Evolutionary conservation across 2,888 invertebrate genomes (phyloP).

Genomic region (Lysandra bellargus): DNA sequence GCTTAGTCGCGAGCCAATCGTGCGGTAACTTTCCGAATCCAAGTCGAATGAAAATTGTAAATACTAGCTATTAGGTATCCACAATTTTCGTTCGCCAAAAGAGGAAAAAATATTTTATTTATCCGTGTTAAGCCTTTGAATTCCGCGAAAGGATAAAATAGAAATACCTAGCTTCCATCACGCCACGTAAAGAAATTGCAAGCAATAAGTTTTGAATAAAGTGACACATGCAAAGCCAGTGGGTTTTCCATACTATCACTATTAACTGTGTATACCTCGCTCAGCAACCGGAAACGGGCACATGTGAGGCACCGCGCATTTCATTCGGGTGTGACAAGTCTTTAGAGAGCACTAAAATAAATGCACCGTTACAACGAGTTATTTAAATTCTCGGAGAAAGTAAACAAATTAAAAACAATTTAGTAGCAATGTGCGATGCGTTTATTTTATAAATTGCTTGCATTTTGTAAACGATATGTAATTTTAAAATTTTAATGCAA

Average conservation of each 20-base stretch:
- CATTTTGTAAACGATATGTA: conserved; percentile 1
- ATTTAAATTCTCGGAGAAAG: conserved; percentile 14
- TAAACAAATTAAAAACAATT: conserved; percentile 21
- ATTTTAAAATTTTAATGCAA: not conserved
- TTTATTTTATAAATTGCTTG: not conserved
- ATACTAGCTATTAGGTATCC: too few relatives aligned
- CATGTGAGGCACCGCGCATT: not conserved
- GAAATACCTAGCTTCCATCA: too few relatives aligned
- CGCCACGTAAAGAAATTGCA: not conserved
- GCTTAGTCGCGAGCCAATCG: too few relatives aligned
- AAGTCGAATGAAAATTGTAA: too few relatives aligned
- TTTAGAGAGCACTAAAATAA: conserved; percentile 16
- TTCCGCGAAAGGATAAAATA: too few relatives aligned
- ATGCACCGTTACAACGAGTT: not conserved
- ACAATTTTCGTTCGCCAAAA: too few relatives aligned
- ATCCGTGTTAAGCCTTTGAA: too few relatives aligned
- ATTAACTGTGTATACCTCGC: not conserved
- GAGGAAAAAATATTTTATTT: too few relatives aligned
- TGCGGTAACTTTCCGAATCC: too few relatives aligned
- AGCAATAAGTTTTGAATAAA: not conserved
- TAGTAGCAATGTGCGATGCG: not conserved
- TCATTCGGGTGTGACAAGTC: conserved; percentile 20
- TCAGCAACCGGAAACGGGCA: not conserved
- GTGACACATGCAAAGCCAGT: not conserved
- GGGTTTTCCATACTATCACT: not conserved